Evolutionary conservation across 2,888 invertebrate genomes (phyloP).

Genomic region (Latrodectus hesperus): DNA sequence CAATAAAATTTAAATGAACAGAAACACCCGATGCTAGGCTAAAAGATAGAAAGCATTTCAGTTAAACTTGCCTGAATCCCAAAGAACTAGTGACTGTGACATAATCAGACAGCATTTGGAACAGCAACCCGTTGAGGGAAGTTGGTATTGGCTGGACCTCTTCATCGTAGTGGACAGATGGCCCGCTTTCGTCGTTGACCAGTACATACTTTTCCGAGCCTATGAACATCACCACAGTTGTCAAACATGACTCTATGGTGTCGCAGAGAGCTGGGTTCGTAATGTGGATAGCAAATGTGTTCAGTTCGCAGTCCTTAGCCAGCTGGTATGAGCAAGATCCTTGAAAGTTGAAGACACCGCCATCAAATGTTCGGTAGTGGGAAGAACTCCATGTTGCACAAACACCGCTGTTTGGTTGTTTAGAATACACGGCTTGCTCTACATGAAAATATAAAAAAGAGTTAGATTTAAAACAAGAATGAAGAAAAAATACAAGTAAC

Average conservation of each 20-base stretch:
- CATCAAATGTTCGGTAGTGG: slow-evolving; percentile 91
- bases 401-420: slow-evolving; percentile 76
- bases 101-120: slow-evolving; percentile 83
- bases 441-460: no score
- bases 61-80: slow-evolving; percentile 69
- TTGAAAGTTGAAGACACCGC: slow-evolving; percentile 83
- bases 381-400: slow-evolving; percentile 88
- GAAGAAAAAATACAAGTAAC: no score
- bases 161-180: slow-evolving; percentile 78
- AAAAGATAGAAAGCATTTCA: neutral
- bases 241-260: slow-evolving; percentile 76
- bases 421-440: neutral
- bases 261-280: slow-evolving; percentile 78
- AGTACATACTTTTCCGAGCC: slow-evolving; percentile 81
- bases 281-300: slow-evolving; percentile 82
- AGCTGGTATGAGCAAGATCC: slow-evolving; percentile 83
- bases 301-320: slow-evolving; percentile 82
- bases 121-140: slow-evolving; percentile 83
- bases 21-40: neutral
- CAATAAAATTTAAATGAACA: no score
- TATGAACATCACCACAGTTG: slow-evolving; percentile 81
- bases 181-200: slow-evolving; percentile 75
- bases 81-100: slow-evolving; percentile 82
- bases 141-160: slow-evolving; percentile 82
- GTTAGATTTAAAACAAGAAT: no score